Conservation (phyloP, 2,888 invertebrate species). For the Automeris io region DNA sequence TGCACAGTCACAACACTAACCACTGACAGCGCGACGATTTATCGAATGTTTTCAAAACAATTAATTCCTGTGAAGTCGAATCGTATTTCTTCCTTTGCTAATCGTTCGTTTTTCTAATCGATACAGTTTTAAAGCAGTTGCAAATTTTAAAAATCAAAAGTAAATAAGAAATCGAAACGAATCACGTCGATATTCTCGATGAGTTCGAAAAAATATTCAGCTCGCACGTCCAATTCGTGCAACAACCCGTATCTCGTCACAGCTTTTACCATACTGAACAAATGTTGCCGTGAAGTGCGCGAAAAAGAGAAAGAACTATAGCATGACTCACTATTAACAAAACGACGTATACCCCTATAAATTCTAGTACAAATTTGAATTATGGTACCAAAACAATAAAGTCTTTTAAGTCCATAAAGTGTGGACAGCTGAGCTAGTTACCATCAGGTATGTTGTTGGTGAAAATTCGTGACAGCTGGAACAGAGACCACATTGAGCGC, state of each 20-base stretch:
- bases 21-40: slow-evolving; percentile 42
- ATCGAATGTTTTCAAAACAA: slow-evolving; percentile 65
- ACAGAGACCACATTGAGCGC: slow-evolving; percentile 51
- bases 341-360: slow-evolving; percentile 32
- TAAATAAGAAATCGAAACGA: slow-evolving; percentile 32
- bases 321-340: slow-evolving; percentile 32
- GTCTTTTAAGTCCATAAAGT: slow-evolving; percentile 30
- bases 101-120: slow-evolving; percentile 10
- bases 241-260: slow-evolving; percentile 50
- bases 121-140: slow-evolving; percentile 22
- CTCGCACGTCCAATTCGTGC: slow-evolving; percentile 33
- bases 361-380: slow-evolving; percentile 27
- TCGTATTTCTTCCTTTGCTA: not conserved
- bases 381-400: slow-evolving; percentile 30
- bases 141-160: slow-evolving; percentile 23
- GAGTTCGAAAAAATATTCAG: slow-evolving; percentile 44
- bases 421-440: slow-evolving; percentile 63
- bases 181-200: slow-evolving; percentile 47
- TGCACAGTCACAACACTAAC: slow-evolving; percentile 45
- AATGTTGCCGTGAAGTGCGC: slow-evolving; percentile 61
- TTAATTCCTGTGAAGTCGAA: slow-evolving; percentile 21
- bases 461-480: slow-evolving; percentile 62
- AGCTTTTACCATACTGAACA: slow-evolving; percentile 64
- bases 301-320: slow-evolving; percentile 71
- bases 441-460: slow-evolving; percentile 56